A percentile compares a stretch with the other conserved stretches of the same genome.
Conservation (phyloP, 2,888 invertebrate genomes). For the Cantharis flavilabris region DNA sequence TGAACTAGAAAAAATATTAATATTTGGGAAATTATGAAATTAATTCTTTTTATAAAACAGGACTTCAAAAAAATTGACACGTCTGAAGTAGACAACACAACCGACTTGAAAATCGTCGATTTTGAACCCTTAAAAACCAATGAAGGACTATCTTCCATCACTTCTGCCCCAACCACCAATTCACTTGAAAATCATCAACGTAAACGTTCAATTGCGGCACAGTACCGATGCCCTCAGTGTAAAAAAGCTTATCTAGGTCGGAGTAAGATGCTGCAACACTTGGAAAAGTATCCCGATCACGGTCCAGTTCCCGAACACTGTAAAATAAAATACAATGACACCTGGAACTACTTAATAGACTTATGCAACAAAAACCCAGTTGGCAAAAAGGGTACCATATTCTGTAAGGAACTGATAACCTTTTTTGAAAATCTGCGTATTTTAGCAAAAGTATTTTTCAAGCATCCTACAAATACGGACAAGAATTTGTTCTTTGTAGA, state of each 20-base stretch:
- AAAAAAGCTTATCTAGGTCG: constrained; percentile 67
- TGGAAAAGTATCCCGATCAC: constrained; percentile 65
- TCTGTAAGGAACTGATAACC: constrained; percentile 50
- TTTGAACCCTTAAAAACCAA: constrained; percentile 43
- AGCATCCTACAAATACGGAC: constrained; percentile 36
- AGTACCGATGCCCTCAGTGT: constrained; percentile 66
- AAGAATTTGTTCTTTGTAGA: constrained; percentile 46
- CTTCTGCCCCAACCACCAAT: constrained; percentile 21
- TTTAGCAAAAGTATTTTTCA: constrained; percentile 49
- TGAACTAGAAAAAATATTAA: no score
- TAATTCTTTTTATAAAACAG: constrained; percentile 32
- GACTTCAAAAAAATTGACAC: constrained; percentile 48
- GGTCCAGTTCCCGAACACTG: constrained; percentile 50
- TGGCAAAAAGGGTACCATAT: constrained; percentile 44
- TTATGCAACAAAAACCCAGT: constrained; percentile 46
- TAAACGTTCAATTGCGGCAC: constrained; percentile 57
- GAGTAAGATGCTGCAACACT: constrained; percentile 64
- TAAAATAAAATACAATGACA: constrained; percentile 41
- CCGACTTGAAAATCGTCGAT: constrained; percentile 42
- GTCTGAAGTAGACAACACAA: constrained; percentile 26
- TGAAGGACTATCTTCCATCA: constrained; percentile 10
- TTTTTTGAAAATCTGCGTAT: constrained; percentile 47
- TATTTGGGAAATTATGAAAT: no score
- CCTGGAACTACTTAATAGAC: constrained; percentile 51
- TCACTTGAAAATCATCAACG: constrained; percentile 32